These are phyloP conservation scores for Pristionchus exspectatus DNA, from an alignment of 2,888 invertebrate genomes.

Conservation along the genomic window DNA sequence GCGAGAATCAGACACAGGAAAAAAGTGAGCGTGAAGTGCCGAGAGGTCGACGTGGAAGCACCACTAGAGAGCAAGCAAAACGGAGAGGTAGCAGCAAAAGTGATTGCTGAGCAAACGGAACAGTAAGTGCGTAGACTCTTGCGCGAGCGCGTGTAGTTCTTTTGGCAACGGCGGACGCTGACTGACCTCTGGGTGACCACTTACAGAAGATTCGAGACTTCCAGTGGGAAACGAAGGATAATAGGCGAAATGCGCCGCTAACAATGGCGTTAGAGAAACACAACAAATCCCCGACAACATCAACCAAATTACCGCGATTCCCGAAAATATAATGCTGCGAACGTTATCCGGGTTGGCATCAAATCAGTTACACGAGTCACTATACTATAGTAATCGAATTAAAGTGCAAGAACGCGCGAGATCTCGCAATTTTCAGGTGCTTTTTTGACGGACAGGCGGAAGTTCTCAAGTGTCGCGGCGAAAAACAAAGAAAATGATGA, in stretches of 20 bases:
- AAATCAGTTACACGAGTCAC: no score
- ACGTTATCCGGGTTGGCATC: no score
- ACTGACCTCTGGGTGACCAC: conserved; percentile 18
- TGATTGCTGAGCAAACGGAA: not conserved
- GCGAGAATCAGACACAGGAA: not conserved
- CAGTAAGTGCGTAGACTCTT: conserved; percentile 4
- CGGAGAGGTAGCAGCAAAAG: not conserved
- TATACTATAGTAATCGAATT: no score
- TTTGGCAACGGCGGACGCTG: not conserved
- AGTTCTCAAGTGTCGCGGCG: not conserved
- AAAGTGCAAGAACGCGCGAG: not conserved
- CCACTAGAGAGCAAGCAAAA: not conserved
- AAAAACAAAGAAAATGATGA: not conserved
- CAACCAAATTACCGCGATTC: not conserved
- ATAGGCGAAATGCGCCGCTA: not conserved
- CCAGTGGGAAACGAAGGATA: not conserved
- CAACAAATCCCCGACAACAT: not conserved
- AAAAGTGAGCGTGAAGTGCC: not conserved
- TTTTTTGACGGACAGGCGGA: not conserved
- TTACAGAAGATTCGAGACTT: not conserved
- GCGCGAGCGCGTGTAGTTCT: conserved; percentile 5
- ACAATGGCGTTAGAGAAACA: no score
- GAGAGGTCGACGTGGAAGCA: not conserved
- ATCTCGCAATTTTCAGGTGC: not conserved
- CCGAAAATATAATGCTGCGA: not conserved